Conservation (phyloP, 1,140 invertebrate species). For the Drosophila cardini region DNA sequence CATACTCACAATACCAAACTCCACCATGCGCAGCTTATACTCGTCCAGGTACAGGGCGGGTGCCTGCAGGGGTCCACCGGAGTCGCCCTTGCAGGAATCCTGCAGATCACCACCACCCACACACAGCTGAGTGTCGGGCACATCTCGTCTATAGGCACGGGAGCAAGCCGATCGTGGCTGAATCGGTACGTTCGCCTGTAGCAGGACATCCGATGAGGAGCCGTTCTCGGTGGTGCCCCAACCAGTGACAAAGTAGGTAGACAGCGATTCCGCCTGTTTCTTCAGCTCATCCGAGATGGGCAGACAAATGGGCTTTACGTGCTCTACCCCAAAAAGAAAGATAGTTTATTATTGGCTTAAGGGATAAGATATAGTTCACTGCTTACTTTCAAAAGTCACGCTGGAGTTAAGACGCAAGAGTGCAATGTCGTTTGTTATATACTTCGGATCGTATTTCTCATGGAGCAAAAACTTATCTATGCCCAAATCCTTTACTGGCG, state of each 20-base stretch:
- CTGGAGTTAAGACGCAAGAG: slow-evolving; percentile 85
- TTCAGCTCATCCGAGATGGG: slow-evolving; percentile 85
- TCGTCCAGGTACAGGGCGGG: slow-evolving; percentile 50
- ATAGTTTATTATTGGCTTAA: not conserved
- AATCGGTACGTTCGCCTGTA: slow-evolving; percentile 65
- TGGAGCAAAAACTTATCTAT: slow-evolving; percentile 87
- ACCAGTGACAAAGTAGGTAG: slow-evolving; percentile 86
- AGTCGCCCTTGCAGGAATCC: slow-evolving; percentile 88
- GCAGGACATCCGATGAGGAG: slow-evolving; percentile 65
- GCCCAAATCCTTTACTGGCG: slow-evolving; percentile 85
- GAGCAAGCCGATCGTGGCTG: slow-evolving; percentile 46
- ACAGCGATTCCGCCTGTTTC: slow-evolving; percentile 68
- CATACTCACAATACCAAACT: slow-evolving; percentile 86
- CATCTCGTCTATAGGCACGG: slow-evolving; percentile 46
- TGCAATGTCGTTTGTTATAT: slow-evolving; percentile 89
- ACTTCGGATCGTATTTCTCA: slow-evolving; percentile 86
- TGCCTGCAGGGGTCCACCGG: slow-evolving; percentile 83
- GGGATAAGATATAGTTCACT: not conserved
- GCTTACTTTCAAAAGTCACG: slow-evolving; percentile 60
- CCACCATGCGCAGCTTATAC: slow-evolving; percentile 66
- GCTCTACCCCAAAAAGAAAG: slow-evolving; percentile 75
- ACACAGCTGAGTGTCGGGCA: slow-evolving; percentile 58
- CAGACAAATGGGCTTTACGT: slow-evolving; percentile 90
- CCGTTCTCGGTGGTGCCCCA: slow-evolving; percentile 75
- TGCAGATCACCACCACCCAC: slow-evolving; percentile 72